phyloP scores from a whole-genome alignment of 2,113 vertebrate species.

The Salvelinus sp. region DNA sequence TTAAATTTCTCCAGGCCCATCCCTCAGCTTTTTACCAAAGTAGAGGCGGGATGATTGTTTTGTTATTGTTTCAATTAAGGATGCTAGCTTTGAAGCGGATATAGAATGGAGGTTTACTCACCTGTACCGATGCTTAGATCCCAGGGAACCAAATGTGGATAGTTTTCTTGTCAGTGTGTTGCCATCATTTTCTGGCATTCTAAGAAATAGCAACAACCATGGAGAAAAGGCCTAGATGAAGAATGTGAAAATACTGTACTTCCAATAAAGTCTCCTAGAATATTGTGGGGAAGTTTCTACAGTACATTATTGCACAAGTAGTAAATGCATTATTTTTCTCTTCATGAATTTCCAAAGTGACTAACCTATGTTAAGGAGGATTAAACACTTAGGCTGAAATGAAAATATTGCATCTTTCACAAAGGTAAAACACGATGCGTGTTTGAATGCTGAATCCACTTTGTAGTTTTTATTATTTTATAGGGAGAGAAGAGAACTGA shows the following conservation, averaged over 20 bases:
- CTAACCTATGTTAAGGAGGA: not conserved
- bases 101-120: slow-evolving; percentile 47
- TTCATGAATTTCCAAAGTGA: not conserved
- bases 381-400: not conserved
- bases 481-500: not conserved
- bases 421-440: not conserved
- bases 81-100: not conserved
- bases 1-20: no score
- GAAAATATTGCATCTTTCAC: not conserved
- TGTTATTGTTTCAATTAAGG: no score
- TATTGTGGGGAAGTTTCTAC: not conserved
- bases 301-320: not conserved
- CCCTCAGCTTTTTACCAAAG: no score
- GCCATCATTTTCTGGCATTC: slow-evolving; percentile 84
- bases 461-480: not conserved
- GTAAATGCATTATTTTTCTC: not conserved
- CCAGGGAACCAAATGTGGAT: slow-evolving; percentile 83
- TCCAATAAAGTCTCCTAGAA: not conserved
- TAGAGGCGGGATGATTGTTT: no score
- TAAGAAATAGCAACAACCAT: slow-evolving; percentile 45
- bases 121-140: slow-evolving; percentile 85
- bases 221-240: not conserved
- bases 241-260: not conserved
- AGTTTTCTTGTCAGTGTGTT: slow-evolving; percentile 81
- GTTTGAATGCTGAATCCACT: not conserved